Base-by-base conservation (phyloP, 2,888 invertebrate genomes). In the Hypercompe scribonia region DNA sequence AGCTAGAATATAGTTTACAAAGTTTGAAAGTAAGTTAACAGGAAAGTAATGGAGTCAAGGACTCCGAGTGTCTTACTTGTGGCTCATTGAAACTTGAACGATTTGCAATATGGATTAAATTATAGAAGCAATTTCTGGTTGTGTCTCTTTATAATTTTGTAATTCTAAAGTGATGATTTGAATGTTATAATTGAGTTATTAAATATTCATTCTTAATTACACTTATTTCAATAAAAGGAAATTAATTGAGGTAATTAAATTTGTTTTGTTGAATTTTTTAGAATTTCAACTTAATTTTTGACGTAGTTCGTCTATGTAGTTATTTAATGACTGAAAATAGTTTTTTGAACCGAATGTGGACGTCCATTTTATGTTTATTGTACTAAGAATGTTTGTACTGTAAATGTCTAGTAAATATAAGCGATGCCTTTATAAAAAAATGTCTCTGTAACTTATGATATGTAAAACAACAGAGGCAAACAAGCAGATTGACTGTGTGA, bases 11-110 rank as follows among this genome's bases (percentile, higher is more conserved):
- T 42, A 67, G 63, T 39, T 65, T 65, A 39, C 58, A 54, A 31
- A 73, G 54, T 39, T 73, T 10, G 64, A 68, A 73, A 42, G 50
- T 78, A 75, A 73, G 69, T 65, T 61, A 75, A 70, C 76, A 79
- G 78, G 76, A 81, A 79, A 75, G 73, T 73, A 86, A 81, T 75
- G 78, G 71, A 86, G 83, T 85, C 90, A 89, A 90, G 89, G 89
- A 73, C 78, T 79, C 76, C 86, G 13, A 76, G 84, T 78, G 80
- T 73, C 73, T 75, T 72, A 80, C 83, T 76, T 75, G 85, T 84
- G 79, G 70, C 82, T 86, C 86, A 81, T 75, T 75, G 33, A 70
- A 78, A 78, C 66, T 74, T 77, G 71, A 68, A 36, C 24, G 34
- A 71, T 46, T 67, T n/a, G 42, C 58, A 24, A n/a, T 31, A 24